Base-by-base conservation (phyloP, 2,888 invertebrate species). In the Aethes cnicana region DNA sequence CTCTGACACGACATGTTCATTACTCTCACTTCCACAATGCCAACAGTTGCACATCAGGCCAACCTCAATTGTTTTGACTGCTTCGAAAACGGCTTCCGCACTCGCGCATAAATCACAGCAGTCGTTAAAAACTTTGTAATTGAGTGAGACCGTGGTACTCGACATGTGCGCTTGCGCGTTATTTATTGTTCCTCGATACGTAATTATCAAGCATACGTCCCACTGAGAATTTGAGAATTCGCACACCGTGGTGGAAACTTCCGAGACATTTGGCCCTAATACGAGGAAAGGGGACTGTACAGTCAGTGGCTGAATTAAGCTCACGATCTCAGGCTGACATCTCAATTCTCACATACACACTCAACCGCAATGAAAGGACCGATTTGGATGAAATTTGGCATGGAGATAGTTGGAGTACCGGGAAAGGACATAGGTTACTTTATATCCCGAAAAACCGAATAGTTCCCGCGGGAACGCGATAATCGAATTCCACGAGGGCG, bases 81-180 rank as follows among this genome's bases (percentile, higher is more conserved):
- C 16, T 43, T 48, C 9, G 20, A 23, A 35, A 54, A 50, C 16
- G 18, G 18, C 20, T 44, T 43, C 20, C 23, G 28, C 41, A 9
- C 30, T 30, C 12, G 47, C 16, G 37, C n/a, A 52, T 32, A 43
- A 43, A 36, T 46, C 42, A 14, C 57, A 63, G 59, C 64, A 63
- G 61, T 71, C 75, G 69, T 78, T 72, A 74, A 73, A 73, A 72
- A 79, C 75, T 72, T 65, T 74, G 75, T 81, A 76, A 70, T 74
- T 70, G 64, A 59, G 62, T 53, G 57, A 61, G 61, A 64, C 64
- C 58, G 58, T 61, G 73, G 64, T 61, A 56, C 53, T 61, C 66
- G 63, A 71, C 72, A 73, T 68, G 65, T 67, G 64, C 54, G 69
- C 62, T 64, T n/a, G n/a, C n/a, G n/a, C n/a, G n/a, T n/a, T 68